Evolutionary conservation across 2,113 vertebrate genomes (phyloP).

Genomic region (Phaetusa simplex): DNA sequence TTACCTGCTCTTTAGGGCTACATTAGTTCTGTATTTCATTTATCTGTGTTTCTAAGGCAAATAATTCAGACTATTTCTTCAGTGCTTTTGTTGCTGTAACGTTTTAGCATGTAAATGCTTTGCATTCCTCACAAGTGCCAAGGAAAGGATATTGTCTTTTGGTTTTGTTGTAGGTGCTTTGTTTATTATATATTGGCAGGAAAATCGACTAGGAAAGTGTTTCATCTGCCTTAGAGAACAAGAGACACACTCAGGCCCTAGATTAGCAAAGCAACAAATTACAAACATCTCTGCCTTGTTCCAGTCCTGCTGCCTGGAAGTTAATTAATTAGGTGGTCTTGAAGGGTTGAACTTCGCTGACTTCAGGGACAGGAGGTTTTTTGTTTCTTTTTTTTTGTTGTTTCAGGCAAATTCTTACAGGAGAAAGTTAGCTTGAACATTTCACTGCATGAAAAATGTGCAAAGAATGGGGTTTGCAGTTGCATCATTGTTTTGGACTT

Average conservation of each 20-base stretch:
- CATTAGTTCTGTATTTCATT: neutral
- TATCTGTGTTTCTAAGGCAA: slow-evolving; percentile 8
- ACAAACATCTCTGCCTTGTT: neutral
- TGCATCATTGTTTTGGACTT: neutral
- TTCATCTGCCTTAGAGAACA: neutral
- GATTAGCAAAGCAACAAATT: neutral
- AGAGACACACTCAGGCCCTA: neutral
- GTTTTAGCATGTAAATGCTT: neutral
- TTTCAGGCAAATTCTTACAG: neutral
- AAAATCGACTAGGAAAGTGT: neutral
- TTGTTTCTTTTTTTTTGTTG: neutral
- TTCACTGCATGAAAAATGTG: neutral
- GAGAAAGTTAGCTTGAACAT: neutral
- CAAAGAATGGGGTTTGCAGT: neutral
- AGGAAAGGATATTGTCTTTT: neutral
- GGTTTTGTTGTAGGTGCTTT: neutral
- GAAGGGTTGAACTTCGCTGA: neutral
- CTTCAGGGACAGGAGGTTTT: neutral
- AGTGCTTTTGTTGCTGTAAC: neutral
- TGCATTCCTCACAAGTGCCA: neutral
- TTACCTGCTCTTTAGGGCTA: slow-evolving; percentile 21
- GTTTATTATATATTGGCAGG: neutral
- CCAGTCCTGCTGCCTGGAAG: neutral
- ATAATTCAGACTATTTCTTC: neutral
- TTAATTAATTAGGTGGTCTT: slow-evolving; percentile 35